A percentile compares a stretch with the other conserved stretches of the same genome.
Evolutionary conservation across 1,140 invertebrate species (phyloP).

Genomic region (Saccostrea cuccullata): DNA sequence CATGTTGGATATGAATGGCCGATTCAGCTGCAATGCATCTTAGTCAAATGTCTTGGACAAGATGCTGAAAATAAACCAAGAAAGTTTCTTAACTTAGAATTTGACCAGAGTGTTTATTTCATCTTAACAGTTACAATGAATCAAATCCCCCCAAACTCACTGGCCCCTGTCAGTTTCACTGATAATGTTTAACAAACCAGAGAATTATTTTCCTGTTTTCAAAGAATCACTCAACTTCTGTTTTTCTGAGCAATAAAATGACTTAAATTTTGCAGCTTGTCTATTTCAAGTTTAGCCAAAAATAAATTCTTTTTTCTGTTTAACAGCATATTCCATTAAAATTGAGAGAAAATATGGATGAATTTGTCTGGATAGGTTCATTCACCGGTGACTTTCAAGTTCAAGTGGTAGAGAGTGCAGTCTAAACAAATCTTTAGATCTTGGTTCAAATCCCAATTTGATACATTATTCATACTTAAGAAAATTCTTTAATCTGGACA

Average conservation of each 20-base stretch:
- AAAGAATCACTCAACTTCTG: background rate
- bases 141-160: background rate
- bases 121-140: no score
- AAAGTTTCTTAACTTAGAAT: background rate
- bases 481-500: background rate
- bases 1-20: background rate
- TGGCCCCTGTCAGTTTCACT: background rate
- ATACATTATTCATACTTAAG: background rate
- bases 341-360: background rate
- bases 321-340: background rate
- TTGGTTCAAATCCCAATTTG: background rate
- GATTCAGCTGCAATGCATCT: background rate
- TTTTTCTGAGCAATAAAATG: background rate
- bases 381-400: background rate
- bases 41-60: background rate
- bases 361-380: background rate
- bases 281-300: background rate
- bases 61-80: background rate
- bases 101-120: constrained; percentile 5
- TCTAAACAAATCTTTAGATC: background rate
- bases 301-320: background rate
- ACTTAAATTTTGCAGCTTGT: background rate
- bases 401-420: background rate
- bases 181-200: constrained; percentile 24
- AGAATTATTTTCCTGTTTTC: background rate